Evolutionary conservation across 1,140 invertebrate genomes (phyloP).

Genomic region (Laupala kohalensis): DNA sequence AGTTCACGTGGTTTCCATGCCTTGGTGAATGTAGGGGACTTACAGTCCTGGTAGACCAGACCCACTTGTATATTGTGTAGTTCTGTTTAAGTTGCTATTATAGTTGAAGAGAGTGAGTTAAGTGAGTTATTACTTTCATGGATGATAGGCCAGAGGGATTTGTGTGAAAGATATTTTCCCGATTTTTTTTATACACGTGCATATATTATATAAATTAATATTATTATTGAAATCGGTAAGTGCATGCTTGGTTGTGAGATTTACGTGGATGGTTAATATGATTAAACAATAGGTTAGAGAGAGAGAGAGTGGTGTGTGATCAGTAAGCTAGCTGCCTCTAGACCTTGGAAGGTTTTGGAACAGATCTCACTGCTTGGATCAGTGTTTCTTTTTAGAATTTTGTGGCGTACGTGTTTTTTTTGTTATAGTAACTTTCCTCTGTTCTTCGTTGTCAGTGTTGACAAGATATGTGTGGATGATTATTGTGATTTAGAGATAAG

Average conservation of each 20-base stretch:
- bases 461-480: background rate
- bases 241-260: background rate
- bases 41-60: background rate
- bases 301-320: background rate
- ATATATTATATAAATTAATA: background rate
- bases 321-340: background rate
- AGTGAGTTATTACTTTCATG: background rate
- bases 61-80: background rate
- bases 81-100: background rate
- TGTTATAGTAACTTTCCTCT: background rate
- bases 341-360: background rate
- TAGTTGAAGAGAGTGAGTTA: background rate
- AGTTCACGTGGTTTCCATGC: background rate
- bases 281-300: background rate
- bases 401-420: background rate
- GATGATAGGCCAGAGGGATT: background rate
- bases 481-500: background rate
- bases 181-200: background rate
- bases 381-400: background rate
- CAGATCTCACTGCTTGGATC: background rate
- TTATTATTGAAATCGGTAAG: background rate
- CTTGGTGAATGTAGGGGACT: background rate
- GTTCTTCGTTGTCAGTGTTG: background rate
- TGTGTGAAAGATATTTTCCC: background rate
- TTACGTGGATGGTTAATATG: background rate